Conservation (phyloP, 1,140 invertebrate species). For the Dolichoris vasculosae region DNA sequence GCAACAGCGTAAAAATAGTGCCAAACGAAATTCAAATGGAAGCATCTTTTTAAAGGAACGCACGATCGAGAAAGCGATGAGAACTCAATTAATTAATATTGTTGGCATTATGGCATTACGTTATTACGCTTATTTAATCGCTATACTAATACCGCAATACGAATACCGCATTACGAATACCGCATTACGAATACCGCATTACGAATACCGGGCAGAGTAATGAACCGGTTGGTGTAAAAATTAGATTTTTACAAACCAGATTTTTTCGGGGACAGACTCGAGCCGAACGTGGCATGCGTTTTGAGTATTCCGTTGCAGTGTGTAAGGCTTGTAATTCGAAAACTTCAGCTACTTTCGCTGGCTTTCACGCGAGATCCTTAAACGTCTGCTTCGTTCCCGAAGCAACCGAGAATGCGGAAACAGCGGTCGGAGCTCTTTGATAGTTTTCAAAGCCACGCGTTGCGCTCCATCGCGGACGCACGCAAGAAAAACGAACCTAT, state of each 20-base stretch:
- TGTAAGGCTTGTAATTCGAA: no score
- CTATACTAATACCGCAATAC: neutral
- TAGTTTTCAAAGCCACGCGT: slow-evolving; percentile 34
- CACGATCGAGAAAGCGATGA: neutral
- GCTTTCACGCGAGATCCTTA: slow-evolving; percentile 46
- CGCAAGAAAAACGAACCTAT: slow-evolving; percentile 39
- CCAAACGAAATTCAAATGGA: neutral
- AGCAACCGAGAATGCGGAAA: slow-evolving; percentile 40
- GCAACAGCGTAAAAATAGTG: no score
- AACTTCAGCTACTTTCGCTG: slow-evolving; percentile 9
- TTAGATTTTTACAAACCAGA: slow-evolving; percentile 32
- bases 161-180: no score
- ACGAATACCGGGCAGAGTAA: neutral
- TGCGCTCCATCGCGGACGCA: neutral
- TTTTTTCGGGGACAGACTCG: neutral
- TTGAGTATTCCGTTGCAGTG: no score
- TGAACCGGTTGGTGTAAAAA: neutral
- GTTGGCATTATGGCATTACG: neutral
- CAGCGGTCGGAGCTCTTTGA: slow-evolving; percentile 20
- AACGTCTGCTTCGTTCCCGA: neutral
- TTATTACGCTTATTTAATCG: slow-evolving; percentile 32
- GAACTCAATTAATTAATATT: slow-evolving; percentile 21
- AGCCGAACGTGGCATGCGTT: neutral
- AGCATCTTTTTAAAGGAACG: neutral
- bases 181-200: no score